Evolutionary conservation across 2,888 invertebrate genomes (phyloP).

Genomic region (Cheiracanthium punctorium): DNA sequence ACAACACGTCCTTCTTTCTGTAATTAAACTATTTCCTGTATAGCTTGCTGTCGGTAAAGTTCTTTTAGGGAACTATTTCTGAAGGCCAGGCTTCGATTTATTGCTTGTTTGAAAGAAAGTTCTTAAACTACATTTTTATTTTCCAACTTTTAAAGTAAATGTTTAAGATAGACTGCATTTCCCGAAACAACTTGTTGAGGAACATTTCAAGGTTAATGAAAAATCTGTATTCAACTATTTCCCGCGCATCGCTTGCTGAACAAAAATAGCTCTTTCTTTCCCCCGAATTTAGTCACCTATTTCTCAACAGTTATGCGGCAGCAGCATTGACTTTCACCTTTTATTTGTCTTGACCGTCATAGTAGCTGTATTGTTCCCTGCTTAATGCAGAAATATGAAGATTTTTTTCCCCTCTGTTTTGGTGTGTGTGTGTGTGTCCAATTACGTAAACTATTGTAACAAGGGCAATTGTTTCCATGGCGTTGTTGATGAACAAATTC

Average conservation of each 20-base stretch:
- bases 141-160: neutral
- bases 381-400: conserved; percentile 22
- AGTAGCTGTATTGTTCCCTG: conserved; percentile 28
- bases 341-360: conserved; percentile 51
- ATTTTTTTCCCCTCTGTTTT: too few relatives aligned
- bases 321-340: conserved; percentile 45
- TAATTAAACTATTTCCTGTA: conserved; percentile 4
- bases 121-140: neutral
- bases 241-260: neutral
- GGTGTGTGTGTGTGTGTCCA: conserved; percentile 41
- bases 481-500: conserved; percentile 53
- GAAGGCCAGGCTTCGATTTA: neutral
- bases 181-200: neutral
- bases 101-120: neutral
- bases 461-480: conserved; percentile 57
- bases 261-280: conserved; percentile 30
- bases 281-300: conserved; percentile 34
- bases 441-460: conserved; percentile 60
- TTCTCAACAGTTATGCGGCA: conserved; percentile 36
- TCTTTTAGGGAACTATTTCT: neutral
- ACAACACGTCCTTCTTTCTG: neutral
- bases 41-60: neutral
- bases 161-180: too few relatives aligned
- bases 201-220: neutral
- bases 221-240: neutral